A percentile compares a stretch with the other conserved stretches of the same genome.
phyloP scores from a whole-genome alignment of 2,888 invertebrate genomes.

The Pantelozetes paolii region DNA sequence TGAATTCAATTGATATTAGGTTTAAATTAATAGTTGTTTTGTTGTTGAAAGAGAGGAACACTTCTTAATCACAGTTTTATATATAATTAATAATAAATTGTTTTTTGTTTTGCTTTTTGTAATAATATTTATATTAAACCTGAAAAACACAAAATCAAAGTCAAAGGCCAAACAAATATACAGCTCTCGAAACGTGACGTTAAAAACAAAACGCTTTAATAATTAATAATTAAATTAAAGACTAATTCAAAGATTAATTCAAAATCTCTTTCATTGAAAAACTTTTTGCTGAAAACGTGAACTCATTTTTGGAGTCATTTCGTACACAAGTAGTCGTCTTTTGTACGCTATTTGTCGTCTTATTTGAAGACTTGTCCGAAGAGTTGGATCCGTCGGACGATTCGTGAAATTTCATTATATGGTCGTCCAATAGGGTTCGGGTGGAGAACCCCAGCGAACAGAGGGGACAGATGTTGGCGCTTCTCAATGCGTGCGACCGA shows the following conservation, averaged over 20 bases:
- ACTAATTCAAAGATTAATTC: conserved; percentile 18
- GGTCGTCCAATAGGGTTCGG: conserved; percentile 45
- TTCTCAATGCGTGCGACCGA: conserved; percentile 54
- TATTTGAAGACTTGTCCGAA: conserved; percentile 9
- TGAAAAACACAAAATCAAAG: background rate
- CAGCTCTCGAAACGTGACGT: background rate
- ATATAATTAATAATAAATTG: conserved; percentile 1
- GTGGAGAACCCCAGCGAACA: conserved; percentile 47
- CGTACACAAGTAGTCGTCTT: no score
- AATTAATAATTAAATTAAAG: background rate
- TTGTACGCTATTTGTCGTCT: no score
- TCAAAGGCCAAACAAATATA: conserved; percentile 22
- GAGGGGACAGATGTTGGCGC: conserved; percentile 50
- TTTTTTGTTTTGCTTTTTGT: no score
- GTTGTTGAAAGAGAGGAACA: conserved; percentile 4
- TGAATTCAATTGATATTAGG: background rate
- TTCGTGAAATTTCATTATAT: conserved; percentile 45
- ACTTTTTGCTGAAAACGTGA: conserved; percentile 22
- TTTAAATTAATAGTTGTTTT: background rate
- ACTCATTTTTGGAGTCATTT: no score
- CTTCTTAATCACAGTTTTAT: conserved; percentile 5
- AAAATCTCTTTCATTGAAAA: conserved; percentile 8
- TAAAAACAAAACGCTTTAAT: background rate
- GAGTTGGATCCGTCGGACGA: background rate
- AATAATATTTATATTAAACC: no score